Evolutionary conservation across 2,888 invertebrate species (phyloP), one percentile per base, ranked within the genome.

Genomic region (Sussaba pulchella): DNA sequence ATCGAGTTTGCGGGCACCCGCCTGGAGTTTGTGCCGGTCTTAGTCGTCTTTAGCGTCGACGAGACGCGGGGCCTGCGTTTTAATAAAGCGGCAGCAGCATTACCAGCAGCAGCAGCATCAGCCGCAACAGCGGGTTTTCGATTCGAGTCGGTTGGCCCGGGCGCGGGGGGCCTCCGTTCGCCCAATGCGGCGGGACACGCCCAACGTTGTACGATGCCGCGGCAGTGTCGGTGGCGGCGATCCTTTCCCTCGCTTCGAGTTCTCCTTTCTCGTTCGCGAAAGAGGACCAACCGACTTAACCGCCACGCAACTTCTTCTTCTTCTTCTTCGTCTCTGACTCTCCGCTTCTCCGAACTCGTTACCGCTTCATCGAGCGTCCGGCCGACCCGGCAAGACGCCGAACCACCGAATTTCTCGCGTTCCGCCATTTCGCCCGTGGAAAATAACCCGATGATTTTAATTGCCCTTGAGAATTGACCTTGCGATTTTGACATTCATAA

Each of bases 321-420:
- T 5, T 17, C 64, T 52, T 71, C 14, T 45, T 57, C 39, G 31
- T 39, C 26, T 9, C 45, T 21, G 45, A 26, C 21, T 8, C n/a
- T 54, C 21, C 26, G 64, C 69, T 81, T 81, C 81, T 64, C 45
- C 77, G 77, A 81, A 81, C 77, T 81, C 81, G 81, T 81, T 81
- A 81, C 81, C 77, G 81, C 81, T 81, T 81, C 81, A 81, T 81
- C 81, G 69, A 57, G 26, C 64, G 14, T 57, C 54, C 70, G 59
- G 39, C 36, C 41, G 63, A 69, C n/a, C n/a, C n/a, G n/a, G n/a
- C n/a, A n/a, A n/a, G n/a, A n/a, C n/a, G n/a, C n/a, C n/a, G n/a
- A n/a, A n/a, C n/a, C n/a, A n/a, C n/a, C n/a, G n/a, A n/a, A n/a
- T n/a, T n/a, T n/a, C n/a, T n/a, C n/a, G n/a, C n/a, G n/a, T n/a